Evolutionary conservation across 2,888 invertebrate species (phyloP).

Genomic region (Brassicogethes aeneus): DNA sequence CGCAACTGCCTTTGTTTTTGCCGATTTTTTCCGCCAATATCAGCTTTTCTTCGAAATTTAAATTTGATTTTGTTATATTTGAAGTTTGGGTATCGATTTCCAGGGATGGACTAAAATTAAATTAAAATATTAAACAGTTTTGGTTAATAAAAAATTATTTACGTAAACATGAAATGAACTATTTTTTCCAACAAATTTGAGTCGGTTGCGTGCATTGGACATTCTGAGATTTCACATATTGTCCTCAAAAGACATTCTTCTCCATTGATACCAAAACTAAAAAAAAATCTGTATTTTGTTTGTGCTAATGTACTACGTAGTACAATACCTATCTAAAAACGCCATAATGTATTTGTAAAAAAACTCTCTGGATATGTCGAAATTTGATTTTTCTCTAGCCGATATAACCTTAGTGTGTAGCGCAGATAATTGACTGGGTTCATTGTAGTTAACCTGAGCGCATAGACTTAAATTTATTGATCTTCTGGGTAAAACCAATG

Average conservation of each 20-base stretch:
- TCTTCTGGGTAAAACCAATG: conserved; percentile 28
- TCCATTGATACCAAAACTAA: conserved; percentile 30
- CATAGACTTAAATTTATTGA: conserved; percentile 30
- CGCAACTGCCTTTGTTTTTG: conserved; percentile 18
- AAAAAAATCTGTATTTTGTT: conserved; percentile 10
- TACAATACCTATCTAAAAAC: conserved; percentile 29
- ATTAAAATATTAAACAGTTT: background rate
- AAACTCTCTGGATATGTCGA: conserved; percentile 27
- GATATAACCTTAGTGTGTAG: conserved; percentile 23
- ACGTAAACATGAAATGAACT: conserved; percentile 35
- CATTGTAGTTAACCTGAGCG: conserved; percentile 29
- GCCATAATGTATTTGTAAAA: conserved; percentile 29
- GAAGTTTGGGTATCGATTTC: conserved; percentile 14
- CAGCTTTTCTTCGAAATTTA: conserved; percentile 16
- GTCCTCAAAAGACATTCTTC: conserved; percentile 29
- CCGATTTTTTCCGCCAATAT: conserved; percentile 25
- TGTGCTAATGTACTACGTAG: too few species aligned
- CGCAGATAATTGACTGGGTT: conserved; percentile 27
- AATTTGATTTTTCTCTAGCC: conserved; percentile 21
- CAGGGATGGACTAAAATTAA: conserved; percentile 25
- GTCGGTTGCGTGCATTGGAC: conserved; percentile 30
- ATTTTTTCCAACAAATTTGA: conserved; percentile 39
- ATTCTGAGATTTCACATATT: conserved; percentile 33
- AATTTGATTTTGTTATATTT: conserved; percentile 4
- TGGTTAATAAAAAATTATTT: conserved; percentile 8